Conservation (phyloP, 2,888 invertebrate species). For the Ptychoptera contaminata region DNA sequence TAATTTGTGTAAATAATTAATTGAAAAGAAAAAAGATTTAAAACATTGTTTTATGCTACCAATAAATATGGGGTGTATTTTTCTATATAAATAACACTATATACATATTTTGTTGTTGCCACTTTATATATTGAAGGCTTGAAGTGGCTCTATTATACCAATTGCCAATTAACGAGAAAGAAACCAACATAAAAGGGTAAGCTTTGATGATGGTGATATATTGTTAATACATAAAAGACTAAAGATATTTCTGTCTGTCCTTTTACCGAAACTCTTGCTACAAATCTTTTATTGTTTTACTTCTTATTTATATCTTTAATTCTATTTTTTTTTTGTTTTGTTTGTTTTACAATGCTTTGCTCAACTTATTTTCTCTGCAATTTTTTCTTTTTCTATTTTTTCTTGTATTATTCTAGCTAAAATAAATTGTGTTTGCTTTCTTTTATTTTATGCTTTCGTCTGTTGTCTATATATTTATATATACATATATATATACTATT, state of each 20-base stretch:
- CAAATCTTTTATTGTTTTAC: neutral
- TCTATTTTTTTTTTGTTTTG: neutral
- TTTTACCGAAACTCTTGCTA: neutral
- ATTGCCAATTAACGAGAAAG: slow-evolving; percentile 3
- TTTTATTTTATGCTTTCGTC: too few species aligned
- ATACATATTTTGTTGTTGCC: too few species aligned
- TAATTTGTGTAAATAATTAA: too few species aligned
- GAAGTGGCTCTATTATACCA: slow-evolving; percentile 1
- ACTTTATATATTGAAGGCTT: neutral
- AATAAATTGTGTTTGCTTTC: neutral
- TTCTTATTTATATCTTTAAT: neutral
- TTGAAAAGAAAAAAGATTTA: too few species aligned
- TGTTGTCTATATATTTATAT: too few species aligned
- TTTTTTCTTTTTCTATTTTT: neutral
- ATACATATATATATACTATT: too few species aligned
- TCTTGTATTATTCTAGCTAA: neutral
- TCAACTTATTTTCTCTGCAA: neutral
- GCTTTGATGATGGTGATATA: too few species aligned
- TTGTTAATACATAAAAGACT: too few species aligned
- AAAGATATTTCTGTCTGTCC: too few species aligned
- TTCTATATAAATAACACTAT: too few species aligned
- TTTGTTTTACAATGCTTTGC: neutral
- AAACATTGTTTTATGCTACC: too few species aligned
- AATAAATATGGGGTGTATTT: too few species aligned
- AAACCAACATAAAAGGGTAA: neutral